Conservation (phyloP, 92 coral and sea anemone genomes). For the Epizoanthus fatuus region DNA sequence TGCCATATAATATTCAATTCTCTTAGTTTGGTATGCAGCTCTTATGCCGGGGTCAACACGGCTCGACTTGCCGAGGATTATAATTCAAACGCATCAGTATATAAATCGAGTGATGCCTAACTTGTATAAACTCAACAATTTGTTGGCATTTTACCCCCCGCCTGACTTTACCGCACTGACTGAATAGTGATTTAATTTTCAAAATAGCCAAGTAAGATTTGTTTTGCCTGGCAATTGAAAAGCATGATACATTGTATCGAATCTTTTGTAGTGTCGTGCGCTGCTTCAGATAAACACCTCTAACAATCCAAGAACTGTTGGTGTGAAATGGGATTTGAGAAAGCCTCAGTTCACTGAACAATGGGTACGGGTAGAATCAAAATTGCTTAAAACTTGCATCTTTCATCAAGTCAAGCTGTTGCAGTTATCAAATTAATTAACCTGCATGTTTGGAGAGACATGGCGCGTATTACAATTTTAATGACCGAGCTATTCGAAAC, state of each 20-base stretch:
- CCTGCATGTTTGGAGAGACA: constrained; percentile 25
- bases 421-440: constrained; percentile 50
- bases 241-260: background rate
- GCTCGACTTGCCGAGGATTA: background rate
- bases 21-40: constrained; percentile 29
- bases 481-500: background rate
- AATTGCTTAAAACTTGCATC: constrained; percentile 28
- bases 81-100: constrained; percentile 26
- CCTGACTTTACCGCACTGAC: background rate
- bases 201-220: background rate
- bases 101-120: constrained; percentile 8
- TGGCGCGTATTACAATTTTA: constrained; percentile 6
- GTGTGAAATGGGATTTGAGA: background rate
- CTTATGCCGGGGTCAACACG: constrained; percentile 31
- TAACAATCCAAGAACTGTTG: background rate
- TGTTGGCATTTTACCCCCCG: constrained; percentile 23
- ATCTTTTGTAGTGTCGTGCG: background rate
- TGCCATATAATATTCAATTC: constrained; percentile 32
- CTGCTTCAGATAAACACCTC: background rate
- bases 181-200: background rate
- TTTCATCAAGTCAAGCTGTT: constrained; percentile 41
- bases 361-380: background rate
- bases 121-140: background rate
- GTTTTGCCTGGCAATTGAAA: background rate
- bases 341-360: background rate